phyloP scores from a whole-genome alignment of 2,888 invertebrate species.

The Ferrisia virgata region DNA sequence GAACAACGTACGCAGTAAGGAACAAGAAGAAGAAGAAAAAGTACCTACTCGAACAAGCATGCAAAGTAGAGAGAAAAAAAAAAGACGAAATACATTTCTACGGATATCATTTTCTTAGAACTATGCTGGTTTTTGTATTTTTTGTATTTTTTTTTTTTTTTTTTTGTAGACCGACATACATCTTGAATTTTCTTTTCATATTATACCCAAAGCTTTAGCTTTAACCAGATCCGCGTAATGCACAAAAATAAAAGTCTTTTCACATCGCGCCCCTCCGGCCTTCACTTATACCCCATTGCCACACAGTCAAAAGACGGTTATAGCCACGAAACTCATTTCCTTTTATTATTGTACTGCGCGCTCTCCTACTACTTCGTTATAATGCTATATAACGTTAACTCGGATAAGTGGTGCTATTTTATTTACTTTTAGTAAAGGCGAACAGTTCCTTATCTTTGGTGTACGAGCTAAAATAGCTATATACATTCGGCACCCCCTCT shows the following conservation, averaged over 20 bases:
- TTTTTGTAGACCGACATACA: conserved; percentile 30
- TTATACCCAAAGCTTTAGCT: conserved; percentile 34
- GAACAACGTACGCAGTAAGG: neutral
- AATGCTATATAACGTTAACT: conserved; percentile 40
- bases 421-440: conserved; percentile 38
- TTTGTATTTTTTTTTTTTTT: too few relatives aligned
- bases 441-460: conserved; percentile 24
- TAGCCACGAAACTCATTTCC: conserved; percentile 45
- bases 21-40: neutral
- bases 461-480: conserved; percentile 31
- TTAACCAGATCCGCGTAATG: conserved; percentile 42
- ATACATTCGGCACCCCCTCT: conserved; percentile 29
- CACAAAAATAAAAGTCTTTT: conserved; percentile 41
- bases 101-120: conserved; percentile 31
- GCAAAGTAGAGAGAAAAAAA: neutral
- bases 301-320: conserved; percentile 40
- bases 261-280: neutral
- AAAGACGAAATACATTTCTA: conserved; percentile 37
- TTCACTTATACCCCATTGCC: neutral
- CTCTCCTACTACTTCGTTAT: conserved; percentile 36
- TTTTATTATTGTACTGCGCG: conserved; percentile 38
- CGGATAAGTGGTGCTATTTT: conserved; percentile 43
- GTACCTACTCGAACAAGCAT: neutral
- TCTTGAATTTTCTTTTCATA: conserved; percentile 26
- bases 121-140: too few relatives aligned